Evolutionary conservation across 2,113 vertebrate genomes (phyloP), one percentile per base, ranked within the genome.

Genomic region (Nyctereutes procyonoides): DNA sequence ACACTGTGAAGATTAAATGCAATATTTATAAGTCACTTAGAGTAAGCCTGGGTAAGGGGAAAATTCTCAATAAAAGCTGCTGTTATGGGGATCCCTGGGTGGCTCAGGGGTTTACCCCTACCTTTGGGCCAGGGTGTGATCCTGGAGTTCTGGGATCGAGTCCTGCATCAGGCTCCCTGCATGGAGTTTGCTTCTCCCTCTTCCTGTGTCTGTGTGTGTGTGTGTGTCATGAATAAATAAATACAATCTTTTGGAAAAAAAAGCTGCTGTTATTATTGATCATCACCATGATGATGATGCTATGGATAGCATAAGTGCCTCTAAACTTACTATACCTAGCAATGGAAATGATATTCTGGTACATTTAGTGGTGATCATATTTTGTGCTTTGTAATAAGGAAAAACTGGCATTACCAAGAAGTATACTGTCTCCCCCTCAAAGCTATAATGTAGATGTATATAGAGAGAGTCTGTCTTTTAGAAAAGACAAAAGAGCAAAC

Each of bases 21-120:
- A 95, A 16, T 80, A 88, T 95, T 85, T 92, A 35, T 74, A 80
- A 79, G 63, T 81, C 22, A 55, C 74, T 92, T 95, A 71, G 32
- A 90, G 3, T 20, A 90, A 11, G 16, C 24, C 3, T 60, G 13
- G 8, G 19, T 19, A 76, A 90, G 79, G 19, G 79, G 35, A 53
- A 88, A 92, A 67, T 79, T 6, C 12, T 90, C 62, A 93, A 73
- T 60, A 96, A 87, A 63, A 58, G 48, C 32, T 87, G 16, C 26
- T 85, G 22, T 82, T 96, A 43, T 43, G 43, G 43, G 43, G 43
- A 43, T 43, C 43, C 43, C 43, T 43, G 43, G 43, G 43, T 43
- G 43, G 43, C 43, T 43, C 43, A 43, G 43, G 7, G 43, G 43
- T 43, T 43, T 43, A 43, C 43, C 43, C 43, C 43, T 43, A 8